Percentiles rank a stretch among this genome's conserved stretches.
These are phyloP conservation scores for Notoglanidium macrostoma DNA, from an alignment of 2,797 vertebrate genomes.

Conservation along the genomic window DNA sequence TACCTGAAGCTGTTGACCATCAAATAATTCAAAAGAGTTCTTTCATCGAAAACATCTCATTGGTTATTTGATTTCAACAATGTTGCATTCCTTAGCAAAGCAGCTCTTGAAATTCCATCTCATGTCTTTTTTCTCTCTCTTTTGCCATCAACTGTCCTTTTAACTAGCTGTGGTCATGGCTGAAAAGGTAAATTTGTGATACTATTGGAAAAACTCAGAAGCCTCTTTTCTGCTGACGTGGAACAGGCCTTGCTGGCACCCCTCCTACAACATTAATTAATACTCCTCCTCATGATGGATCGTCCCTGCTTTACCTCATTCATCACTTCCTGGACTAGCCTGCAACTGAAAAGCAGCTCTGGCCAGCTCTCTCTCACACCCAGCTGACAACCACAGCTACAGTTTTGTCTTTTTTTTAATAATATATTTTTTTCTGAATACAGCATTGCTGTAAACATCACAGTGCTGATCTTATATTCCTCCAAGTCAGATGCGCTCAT, in stretches of 20 bases:
- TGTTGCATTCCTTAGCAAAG: neutral
- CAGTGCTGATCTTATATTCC: conserved; percentile 26
- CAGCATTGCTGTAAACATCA: conserved; percentile 26
- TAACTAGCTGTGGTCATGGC: conserved; percentile 27
- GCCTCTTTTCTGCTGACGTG: conserved; percentile 68
- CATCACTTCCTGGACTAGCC: conserved; percentile 72
- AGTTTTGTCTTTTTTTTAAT: neutral
- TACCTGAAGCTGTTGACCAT: neutral
- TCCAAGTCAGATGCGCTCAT: conserved; percentile 37
- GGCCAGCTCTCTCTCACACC: conserved; percentile 47
- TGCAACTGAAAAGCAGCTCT: conserved; percentile 59
- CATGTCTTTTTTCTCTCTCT: conserved; percentile 48
- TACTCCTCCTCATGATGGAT: conserved; percentile 74
- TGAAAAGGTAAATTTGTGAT: conserved; percentile 50
- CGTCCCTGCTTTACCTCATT: conserved; percentile 75
- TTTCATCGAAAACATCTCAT: neutral
- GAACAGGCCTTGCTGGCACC: conserved; percentile 64
- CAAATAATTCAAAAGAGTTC: neutral
- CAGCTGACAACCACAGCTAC: conserved; percentile 47
- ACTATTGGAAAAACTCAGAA: conserved; percentile 41
- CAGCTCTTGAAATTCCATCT: neutral
- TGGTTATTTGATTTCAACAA: neutral
- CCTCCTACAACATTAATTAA: conserved; percentile 81
- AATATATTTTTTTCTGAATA: conserved; percentile 4
- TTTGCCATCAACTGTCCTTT: conserved; percentile 30